Conservation (phyloP, 2,113 vertebrate species). For the Nerophis lumbriciformis region DNA sequence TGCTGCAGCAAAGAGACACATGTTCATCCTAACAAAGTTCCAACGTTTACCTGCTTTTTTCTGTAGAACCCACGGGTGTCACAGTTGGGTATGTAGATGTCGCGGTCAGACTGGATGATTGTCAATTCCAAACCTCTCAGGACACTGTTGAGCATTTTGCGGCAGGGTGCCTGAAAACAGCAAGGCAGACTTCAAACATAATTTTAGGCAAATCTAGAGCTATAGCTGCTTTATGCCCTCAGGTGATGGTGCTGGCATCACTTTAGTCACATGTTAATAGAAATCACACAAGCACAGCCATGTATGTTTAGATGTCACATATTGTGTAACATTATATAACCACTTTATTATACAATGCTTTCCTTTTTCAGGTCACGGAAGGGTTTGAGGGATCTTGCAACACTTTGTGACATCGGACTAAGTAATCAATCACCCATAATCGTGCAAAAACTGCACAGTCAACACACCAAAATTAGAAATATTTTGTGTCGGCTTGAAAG, state of each 20-base stretch:
- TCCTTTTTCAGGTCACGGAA: slow-evolving; percentile 50
- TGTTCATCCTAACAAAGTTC: slow-evolving; percentile 16
- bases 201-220: slow-evolving; percentile 18
- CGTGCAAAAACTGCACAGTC: slow-evolving; percentile 5
- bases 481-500: slow-evolving; percentile 37
- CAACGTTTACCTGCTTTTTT: slow-evolving; percentile 75
- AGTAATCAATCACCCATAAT: slow-evolving; percentile 8
- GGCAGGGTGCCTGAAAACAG: slow-evolving; percentile 74
- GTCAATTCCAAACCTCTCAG: slow-evolving; percentile 75
- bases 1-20: background rate
- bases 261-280: slow-evolving; percentile 25
- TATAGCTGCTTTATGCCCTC: slow-evolving; percentile 17
- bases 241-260: slow-evolving; percentile 31
- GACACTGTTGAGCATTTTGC: slow-evolving; percentile 71
- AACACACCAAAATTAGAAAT: slow-evolving; percentile 25
- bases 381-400: slow-evolving; percentile 35
- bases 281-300: slow-evolving; percentile 32
- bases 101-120: slow-evolving; percentile 72
- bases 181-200: slow-evolving; percentile 33
- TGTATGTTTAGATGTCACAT: slow-evolving; percentile 39
- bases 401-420: slow-evolving; percentile 23
- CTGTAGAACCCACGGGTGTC: slow-evolving; percentile 80
- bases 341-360: slow-evolving; percentile 52
- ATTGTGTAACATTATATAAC: slow-evolving; percentile 55
- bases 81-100: slow-evolving; percentile 83